Percentiles rank a stretch among this genome's conserved stretches.
Conservation (phyloP, 2,113 vertebrate species). For the Psittacara wagleri region DNA sequence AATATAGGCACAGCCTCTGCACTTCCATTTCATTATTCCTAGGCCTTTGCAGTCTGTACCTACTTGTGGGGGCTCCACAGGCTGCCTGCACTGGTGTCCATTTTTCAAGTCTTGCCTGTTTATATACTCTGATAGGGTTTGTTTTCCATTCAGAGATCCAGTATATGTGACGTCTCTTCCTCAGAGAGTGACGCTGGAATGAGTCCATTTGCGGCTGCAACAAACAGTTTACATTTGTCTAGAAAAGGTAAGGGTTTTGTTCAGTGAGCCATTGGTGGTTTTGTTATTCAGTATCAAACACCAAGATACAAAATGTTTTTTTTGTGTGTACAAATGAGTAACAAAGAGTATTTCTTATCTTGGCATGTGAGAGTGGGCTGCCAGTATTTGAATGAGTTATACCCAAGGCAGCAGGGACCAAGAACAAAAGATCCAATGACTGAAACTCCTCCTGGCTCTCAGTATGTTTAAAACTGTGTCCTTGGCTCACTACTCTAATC, state of each 20-base stretch:
- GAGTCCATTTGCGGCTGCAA: neutral
- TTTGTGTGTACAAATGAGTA: neutral
- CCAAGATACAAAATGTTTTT: neutral
- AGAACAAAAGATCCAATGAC: neutral
- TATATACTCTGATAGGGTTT: neutral
- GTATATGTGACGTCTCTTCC: constrained; percentile 31
- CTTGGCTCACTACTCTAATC: neutral
- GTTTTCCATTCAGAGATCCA: constrained; percentile 44
- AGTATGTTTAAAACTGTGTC: neutral
- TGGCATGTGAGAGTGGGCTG: neutral
- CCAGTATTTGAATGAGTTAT: neutral
- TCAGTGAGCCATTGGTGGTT: neutral
- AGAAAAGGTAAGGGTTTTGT: constrained; percentile 34
- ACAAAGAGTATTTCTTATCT: neutral
- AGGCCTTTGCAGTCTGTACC: neutral
- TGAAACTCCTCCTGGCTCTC: neutral
- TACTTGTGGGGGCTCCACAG: neutral
- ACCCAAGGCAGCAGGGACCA: neutral
- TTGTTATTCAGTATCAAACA: neutral
- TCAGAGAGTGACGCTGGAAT: constrained; percentile 43
- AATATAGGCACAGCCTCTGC: neutral
- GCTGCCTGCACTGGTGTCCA: neutral
- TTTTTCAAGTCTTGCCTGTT: neutral
- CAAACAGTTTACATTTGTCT: neutral
- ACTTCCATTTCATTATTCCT: neutral